Conservation (phyloP, 1,140 invertebrate species). For the Trachelipus rathkii region DNA sequence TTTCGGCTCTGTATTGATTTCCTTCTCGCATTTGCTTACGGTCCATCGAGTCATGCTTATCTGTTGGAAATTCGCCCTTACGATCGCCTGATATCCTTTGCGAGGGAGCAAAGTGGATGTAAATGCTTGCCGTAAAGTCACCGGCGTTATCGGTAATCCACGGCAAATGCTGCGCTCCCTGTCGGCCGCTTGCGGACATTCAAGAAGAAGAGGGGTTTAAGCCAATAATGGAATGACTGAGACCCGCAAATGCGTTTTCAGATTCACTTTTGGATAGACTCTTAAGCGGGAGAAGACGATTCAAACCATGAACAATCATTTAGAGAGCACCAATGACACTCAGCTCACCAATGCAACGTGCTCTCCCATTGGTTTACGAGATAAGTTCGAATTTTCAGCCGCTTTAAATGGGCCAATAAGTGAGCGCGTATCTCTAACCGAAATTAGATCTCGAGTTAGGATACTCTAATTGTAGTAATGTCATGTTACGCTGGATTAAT, state of each 20-base stretch:
- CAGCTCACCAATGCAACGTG: not conserved
- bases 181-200: slow-evolving; percentile 30
- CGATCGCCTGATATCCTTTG: slow-evolving; percentile 13
- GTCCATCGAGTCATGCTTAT: slow-evolving; percentile 10
- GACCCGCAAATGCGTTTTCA: slow-evolving; percentile 22
- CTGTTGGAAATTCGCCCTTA: slow-evolving; percentile 26
- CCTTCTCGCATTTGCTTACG: slow-evolving; percentile 21
- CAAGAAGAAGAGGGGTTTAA: not conserved
- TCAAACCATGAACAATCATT: slow-evolving; percentile 28
- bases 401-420: not conserved
- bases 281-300: slow-evolving; percentile 18
- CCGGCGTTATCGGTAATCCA: slow-evolving; percentile 41
- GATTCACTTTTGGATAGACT: slow-evolving; percentile 27
- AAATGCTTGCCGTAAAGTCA: slow-evolving; percentile 36
- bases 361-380: slow-evolving; percentile 3
- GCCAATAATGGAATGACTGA: slow-evolving; percentile 20
- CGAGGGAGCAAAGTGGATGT: slow-evolving; percentile 23
- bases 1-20: slow-evolving; percentile 39
- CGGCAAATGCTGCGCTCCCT: slow-evolving; percentile 40
- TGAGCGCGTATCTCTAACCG: not conserved
- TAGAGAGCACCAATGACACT: slow-evolving; percentile 26
- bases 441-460: not conserved
- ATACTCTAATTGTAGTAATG: slow-evolving; percentile 9
- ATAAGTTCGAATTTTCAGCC: not conserved
- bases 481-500: slow-evolving; percentile 7